Base-by-base conservation (phyloP, 2,113 vertebrate species). In the Ameiurus melas region DNA sequence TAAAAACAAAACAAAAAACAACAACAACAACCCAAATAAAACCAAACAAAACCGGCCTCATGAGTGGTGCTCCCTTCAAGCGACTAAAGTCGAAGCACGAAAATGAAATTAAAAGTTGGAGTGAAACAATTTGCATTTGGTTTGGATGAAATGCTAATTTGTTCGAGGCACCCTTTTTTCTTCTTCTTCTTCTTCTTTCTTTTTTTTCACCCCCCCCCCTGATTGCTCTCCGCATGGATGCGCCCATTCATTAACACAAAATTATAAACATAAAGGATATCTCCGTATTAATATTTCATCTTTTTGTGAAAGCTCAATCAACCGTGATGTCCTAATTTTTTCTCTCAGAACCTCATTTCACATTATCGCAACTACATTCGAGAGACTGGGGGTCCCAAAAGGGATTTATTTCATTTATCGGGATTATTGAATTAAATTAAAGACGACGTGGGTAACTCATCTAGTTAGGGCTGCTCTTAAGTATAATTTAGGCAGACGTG, bases 341-440 rank as follows among this genome's bases (percentile, higher is more conserved):
- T 90, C 93, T 94, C 94, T 92, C 94, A 92, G 94, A 96, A 96
- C 94, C 95, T 96, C 94, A 96, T 96, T 96, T 96, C 94, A 94
- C 94, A 95, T 96, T 96, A 96, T 96, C 95, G 94, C 94, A 62
- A 80, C 94, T 93, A 62, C 85, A 94, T 94, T 94, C 94, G 94
- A 95, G 94, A 94, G 96, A 94, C 92, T 77, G 94, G 92, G 93
- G 95, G 94, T 96, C 95, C 96, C 95, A 95, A 91, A 95, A 95
- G 95, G 95, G 95, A 96, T 96, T 96, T 95, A 96, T 96, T 96
- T 96, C 96, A 96, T 95, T 96, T 96, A 96, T 96, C 93, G 83
- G 95, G 94, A 96, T 96, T 96, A 96, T 96, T 96, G 95, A 96
- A 96, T 96, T 96, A 96, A 96, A 96, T 96, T 96, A 95, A 96